Conservation (phyloP, 2,113 vertebrate genomes). For the Oncorhynchus keta region DNA sequence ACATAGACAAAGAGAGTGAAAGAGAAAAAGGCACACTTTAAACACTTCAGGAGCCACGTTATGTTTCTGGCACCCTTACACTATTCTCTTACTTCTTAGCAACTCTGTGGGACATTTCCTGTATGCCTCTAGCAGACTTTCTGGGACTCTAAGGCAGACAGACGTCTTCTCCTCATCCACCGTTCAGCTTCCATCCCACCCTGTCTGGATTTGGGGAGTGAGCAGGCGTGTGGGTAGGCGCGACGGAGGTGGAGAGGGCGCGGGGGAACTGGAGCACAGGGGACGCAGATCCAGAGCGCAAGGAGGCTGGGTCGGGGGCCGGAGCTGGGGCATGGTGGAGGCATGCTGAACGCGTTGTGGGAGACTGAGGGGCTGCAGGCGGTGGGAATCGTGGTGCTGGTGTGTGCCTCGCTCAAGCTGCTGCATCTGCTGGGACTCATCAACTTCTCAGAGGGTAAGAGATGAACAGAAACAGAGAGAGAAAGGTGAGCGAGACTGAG, state of each 20-base stretch:
- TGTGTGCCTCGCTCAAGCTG: constrained; percentile 95
- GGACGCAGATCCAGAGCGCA: constrained; percentile 39
- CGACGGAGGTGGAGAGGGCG: constrained; percentile 66
- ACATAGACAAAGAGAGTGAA: not conserved
- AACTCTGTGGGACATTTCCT: not conserved
- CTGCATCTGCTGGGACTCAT: constrained; percentile 97
- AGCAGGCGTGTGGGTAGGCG: constrained; percentile 56
- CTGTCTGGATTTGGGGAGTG: constrained; percentile 68
- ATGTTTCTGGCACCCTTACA: not conserved
- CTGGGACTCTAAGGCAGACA: not conserved
- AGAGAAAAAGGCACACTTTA: not conserved
- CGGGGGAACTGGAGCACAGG: constrained; percentile 70
- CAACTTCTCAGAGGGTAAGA: constrained; percentile 99
- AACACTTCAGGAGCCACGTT: not conserved
- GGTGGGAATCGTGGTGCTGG: constrained; percentile 96
- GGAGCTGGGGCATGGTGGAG: constrained; percentile 61
- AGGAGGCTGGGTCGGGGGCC: constrained; percentile 59
- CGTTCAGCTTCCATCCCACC: not conserved
- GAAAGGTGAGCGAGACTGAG: too few relatives aligned
- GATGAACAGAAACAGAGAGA: too few relatives aligned
- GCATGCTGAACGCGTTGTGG: constrained; percentile 91
- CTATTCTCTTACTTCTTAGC: not conserved
- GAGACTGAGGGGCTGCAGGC: constrained; percentile 98
- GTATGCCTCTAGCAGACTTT: constrained; percentile 6
- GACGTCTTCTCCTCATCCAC: not conserved